phyloP scores from a whole-genome alignment of 2,113 vertebrate genomes.

The Pristiophorus japonicus region DNA sequence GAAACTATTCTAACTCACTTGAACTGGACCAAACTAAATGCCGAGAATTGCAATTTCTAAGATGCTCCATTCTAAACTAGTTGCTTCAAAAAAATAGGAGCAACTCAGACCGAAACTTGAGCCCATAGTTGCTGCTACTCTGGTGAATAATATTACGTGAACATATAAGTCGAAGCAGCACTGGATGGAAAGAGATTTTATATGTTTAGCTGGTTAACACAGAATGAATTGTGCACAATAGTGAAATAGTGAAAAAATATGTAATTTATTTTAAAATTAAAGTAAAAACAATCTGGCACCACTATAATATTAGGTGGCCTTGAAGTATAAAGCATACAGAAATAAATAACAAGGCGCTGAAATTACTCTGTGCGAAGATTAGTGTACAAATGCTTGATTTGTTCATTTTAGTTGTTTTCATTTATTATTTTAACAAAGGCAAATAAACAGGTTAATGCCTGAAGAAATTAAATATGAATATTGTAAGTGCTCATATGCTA shows the following conservation, averaged over 20 bases:
- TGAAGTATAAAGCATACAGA: not conserved
- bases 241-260: not conserved
- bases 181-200: no score
- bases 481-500: not conserved
- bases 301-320: not conserved
- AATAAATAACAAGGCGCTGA: not conserved
- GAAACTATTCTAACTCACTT: no score
- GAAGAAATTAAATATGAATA: not conserved
- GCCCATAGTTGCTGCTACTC: no score
- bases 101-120: no score
- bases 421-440: not conserved
- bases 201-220: no score
- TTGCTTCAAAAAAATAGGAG: no score
- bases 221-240: not conserved
- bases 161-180: no score
- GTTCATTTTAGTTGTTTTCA: not conserved
- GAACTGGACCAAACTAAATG: no score
- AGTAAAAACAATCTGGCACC: not conserved
- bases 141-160: no score
- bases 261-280: not conserved
- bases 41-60: no score
- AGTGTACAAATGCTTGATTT: not conserved
- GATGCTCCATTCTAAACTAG: no score
- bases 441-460: not conserved
- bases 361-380: not conserved